Evolutionary conservation across 2,797 vertebrate genomes (phyloP).

Genomic region (Molossus alvarezi): DNA sequence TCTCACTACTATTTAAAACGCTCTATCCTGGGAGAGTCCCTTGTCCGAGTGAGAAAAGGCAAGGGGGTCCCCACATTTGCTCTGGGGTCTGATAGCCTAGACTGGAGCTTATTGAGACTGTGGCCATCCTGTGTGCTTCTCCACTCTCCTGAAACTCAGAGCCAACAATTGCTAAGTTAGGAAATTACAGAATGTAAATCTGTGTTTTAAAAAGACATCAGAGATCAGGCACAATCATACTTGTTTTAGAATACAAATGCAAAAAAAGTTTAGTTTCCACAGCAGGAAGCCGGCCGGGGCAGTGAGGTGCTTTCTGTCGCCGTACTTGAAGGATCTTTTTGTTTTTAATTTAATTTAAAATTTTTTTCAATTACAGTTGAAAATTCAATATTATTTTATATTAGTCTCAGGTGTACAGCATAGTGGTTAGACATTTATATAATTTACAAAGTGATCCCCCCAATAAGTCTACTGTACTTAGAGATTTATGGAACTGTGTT

Average conservation of each 20-base stretch:
- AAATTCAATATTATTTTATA: neutral
- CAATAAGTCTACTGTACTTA: neutral
- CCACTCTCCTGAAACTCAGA: neutral
- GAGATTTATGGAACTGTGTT: neutral
- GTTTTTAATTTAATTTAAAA: neutral
- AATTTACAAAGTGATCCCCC: neutral
- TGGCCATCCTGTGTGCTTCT: neutral
- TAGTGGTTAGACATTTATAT: neutral
- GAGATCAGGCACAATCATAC: neutral
- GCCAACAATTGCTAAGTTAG: neutral
- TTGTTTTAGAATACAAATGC: neutral
- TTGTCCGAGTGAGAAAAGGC: neutral
- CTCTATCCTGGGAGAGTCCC: neutral
- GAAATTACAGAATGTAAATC: neutral
- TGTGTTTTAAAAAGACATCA: neutral
- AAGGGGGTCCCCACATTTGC: neutral
- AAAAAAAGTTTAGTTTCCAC: slow-evolving; percentile 19
- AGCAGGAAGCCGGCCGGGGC: neutral
- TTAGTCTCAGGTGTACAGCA: neutral
- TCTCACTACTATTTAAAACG: neutral
- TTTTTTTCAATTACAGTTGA: neutral
- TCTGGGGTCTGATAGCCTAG: neutral
- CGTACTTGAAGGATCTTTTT: neutral
- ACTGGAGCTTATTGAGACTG: neutral
- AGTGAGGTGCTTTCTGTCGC: neutral